A percentile compares a stretch with the other conserved stretches of the same genome.
Conservation (phyloP, 1,140 invertebrate species). For the Vanessa atalanta region DNA sequence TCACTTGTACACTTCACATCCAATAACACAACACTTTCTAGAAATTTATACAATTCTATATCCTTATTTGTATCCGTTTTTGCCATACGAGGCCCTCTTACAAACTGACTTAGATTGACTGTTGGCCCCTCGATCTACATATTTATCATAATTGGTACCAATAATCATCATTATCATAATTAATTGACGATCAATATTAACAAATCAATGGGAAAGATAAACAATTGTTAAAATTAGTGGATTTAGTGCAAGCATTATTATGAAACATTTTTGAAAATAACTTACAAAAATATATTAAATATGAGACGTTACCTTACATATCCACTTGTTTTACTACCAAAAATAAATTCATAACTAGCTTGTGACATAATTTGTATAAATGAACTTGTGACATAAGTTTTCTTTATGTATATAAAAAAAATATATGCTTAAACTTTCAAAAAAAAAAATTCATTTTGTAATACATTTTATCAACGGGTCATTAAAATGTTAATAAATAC, state of each 20-base stretch:
- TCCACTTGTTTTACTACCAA: background rate
- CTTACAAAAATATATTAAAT: too few relatives aligned
- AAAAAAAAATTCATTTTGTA: too few relatives aligned
- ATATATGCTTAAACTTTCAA: too few relatives aligned
- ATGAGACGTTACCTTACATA: background rate
- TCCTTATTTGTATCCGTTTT: background rate
- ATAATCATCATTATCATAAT: slow-evolving; percentile 36
- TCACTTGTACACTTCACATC: background rate
- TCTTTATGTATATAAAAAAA: background rate
- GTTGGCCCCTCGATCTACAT: slow-evolving; percentile 35
- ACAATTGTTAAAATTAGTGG: slow-evolving; percentile 8
- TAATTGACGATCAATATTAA: slow-evolving; percentile 32
- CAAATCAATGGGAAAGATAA: slow-evolving; percentile 2
- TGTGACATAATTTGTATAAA: slow-evolving; percentile 4
- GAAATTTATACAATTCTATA: background rate
- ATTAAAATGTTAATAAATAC: slow-evolving; percentile 13
- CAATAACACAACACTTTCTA: background rate
- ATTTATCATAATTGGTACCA: slow-evolving; percentile 21
- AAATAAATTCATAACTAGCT: background rate
- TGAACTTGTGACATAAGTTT: too few relatives aligned
- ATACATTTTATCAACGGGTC: background rate
- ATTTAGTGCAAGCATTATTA: background rate
- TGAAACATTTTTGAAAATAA: background rate
- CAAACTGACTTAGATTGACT: slow-evolving; percentile 25
- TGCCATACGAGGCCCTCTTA: slow-evolving; percentile 3